Evolutionary conservation across 2,797 vertebrate species (phyloP).

Genomic region (Paguma larvata): DNA sequence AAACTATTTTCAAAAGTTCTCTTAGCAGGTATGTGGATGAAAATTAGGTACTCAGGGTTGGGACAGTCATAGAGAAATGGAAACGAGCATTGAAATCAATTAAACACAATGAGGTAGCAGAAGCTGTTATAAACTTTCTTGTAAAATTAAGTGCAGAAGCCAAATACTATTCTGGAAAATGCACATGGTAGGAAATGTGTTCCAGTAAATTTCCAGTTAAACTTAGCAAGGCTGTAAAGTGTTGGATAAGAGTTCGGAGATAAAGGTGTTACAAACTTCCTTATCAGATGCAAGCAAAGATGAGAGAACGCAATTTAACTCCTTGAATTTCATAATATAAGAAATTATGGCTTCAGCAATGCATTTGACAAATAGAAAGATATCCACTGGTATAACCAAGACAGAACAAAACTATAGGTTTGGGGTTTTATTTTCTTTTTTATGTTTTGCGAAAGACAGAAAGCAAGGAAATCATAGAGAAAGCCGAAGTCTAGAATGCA

Average conservation of each 20-base stretch:
- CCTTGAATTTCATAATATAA: not conserved
- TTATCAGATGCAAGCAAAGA: not conserved
- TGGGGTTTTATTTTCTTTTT: not conserved
- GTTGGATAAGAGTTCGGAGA: not conserved
- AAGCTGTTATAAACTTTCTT: not conserved
- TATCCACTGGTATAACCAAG: not conserved
- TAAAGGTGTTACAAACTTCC: not conserved
- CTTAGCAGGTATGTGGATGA: not conserved
- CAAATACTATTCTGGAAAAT: constrained; percentile 2
- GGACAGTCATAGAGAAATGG: not conserved
- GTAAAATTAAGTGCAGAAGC: not conserved
- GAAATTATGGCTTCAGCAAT: not conserved
- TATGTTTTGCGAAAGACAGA: not conserved
- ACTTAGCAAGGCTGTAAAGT: not conserved
- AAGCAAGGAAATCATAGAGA: not conserved
- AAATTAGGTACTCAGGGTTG: not conserved
- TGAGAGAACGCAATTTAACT: not conserved
- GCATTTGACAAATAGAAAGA: not conserved
- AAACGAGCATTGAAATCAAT: not conserved
- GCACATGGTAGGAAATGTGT: not conserved
- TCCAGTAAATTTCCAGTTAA: not conserved
- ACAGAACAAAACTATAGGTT: not conserved
- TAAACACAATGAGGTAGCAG: not conserved
- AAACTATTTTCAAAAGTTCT: constrained; percentile 6
- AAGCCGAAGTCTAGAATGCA: not conserved